Evolutionary conservation across 2,888 invertebrate genomes (phyloP), one percentile per base, ranked within the genome.

Genomic region (Iselma pallidipennis): DNA sequence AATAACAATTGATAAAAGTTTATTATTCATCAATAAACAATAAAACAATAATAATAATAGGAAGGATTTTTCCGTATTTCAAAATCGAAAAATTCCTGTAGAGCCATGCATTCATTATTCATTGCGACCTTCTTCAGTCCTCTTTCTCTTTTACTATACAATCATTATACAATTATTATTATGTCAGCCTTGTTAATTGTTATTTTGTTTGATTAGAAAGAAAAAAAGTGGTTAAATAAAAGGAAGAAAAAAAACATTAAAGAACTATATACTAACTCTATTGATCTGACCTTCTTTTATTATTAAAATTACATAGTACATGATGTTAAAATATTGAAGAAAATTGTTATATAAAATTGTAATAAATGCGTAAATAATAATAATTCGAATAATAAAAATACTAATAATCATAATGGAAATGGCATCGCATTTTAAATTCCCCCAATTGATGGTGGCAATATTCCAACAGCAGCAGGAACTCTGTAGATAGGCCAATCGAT

Each of bases 171-270:
- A 60, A 28, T 49, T n/a, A 55, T 60, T 49, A 50, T 55, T 42
- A 9, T 55, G 37, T 28, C 55, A 55, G 55, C 55, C 59, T 57
- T 57, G 57, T 23, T 57, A 42, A 54, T 54, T 54, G 42, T 54
- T 23, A 56, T 33, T 49, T 26, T 29, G 16, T 51, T 25, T 42
- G 42, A 42, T 42, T 19, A 19, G 10, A 14, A 19, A 9, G 14
- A 42, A 37, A n/a, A n/a, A n/a, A n/a, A n/a, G n/a, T n/a, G n/a
- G n/a, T 25, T 25, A 25, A 4, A 4, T 25, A 5, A 25, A 10
- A 10, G 29, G 10, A 19, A n/a, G n/a, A n/a, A n/a, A n/a, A n/a
- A n/a, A n/a, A n/a, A n/a, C n/a, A 42, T 42, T 42, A 19, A 42
- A 19, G 42, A 42, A 42, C n/a, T n/a, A n/a, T n/a, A n/a, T 2